Conservation (phyloP, 2,888 invertebrate species). For the Zhuqinia jingwanae region DNA sequence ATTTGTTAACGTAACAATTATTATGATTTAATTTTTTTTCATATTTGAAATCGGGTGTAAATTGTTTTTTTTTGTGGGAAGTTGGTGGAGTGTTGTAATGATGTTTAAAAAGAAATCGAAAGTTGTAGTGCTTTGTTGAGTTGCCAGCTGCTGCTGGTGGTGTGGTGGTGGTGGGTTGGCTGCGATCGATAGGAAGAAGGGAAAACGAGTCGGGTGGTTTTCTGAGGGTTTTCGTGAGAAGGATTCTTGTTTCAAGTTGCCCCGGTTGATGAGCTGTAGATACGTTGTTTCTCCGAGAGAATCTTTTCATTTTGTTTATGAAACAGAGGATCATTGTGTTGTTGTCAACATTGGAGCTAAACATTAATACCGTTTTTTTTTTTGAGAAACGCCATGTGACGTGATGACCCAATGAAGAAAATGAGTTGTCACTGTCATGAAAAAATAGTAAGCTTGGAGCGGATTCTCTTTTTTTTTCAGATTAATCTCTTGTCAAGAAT, state of each 20-base stretch:
- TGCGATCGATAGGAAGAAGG: background rate
- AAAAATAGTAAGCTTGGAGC: background rate
- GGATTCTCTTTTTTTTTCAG: background rate
- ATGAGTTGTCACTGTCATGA: slow-evolving; percentile 66
- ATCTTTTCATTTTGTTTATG: no score
- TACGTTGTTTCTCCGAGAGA: background rate
- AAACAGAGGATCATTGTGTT: no score
- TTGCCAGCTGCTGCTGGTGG: background rate
- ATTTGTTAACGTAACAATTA: no score
- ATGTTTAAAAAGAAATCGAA: background rate
- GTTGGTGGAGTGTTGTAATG: background rate
- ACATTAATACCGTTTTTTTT: slow-evolving; percentile 29
- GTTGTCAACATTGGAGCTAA: no score
- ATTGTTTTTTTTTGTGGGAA: no score
- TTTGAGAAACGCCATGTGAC: slow-evolving; percentile 62
- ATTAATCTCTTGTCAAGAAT: background rate
- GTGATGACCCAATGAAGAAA: slow-evolving; percentile 65
- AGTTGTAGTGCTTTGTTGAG: background rate
- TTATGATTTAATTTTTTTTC: background rate
- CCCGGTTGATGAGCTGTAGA: background rate
- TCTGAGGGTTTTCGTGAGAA: background rate
- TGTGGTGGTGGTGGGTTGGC: background rate
- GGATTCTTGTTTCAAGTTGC: slow-evolving; percentile 6
- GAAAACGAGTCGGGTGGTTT: slow-evolving; percentile 32
- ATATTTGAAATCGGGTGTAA: slow-evolving; percentile 26